Conservation (phyloP, 2,797 vertebrate species). For the Protosalanx chinensis region DNA sequence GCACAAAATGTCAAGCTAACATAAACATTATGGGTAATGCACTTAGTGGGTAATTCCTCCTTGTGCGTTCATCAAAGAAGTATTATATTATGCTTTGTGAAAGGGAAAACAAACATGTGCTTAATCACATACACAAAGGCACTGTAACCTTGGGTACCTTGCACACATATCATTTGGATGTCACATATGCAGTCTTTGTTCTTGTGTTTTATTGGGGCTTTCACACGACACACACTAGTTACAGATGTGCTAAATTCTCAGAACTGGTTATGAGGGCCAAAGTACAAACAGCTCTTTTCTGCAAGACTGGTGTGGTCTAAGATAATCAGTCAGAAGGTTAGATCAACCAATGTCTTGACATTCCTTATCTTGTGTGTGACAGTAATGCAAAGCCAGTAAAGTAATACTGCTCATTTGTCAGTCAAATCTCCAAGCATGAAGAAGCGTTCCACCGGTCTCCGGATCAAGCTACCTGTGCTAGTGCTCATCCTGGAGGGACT, state of each 20-base stretch:
- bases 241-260: conserved; percentile 28
- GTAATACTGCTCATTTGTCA: conserved; percentile 26
- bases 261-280: conserved; percentile 52
- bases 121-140: neutral
- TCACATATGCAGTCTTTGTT: conserved; percentile 7
- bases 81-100: neutral
- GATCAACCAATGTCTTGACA: conserved; percentile 38
- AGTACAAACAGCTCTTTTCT: conserved; percentile 52
- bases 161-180: neutral
- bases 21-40: neutral
- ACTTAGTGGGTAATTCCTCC: neutral
- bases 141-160: neutral
- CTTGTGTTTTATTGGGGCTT: conserved; percentile 4
- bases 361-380: conserved; percentile 56
- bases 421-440: conserved; percentile 60
- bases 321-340: conserved; percentile 17
- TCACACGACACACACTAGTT: neutral
- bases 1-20: too few species aligned
- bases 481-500: conserved; percentile 68
- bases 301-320: conserved; percentile 15
- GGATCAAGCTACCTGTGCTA: conserved; percentile 65
- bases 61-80: neutral
- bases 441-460: conserved; percentile 46
- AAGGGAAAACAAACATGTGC: neutral
- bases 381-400: conserved; percentile 33